Percentiles rank a stretch among this genome's conserved stretches.
Conservation (phyloP, 2,797 vertebrate genomes). For the Hoplostethus mediterraneus region DNA sequence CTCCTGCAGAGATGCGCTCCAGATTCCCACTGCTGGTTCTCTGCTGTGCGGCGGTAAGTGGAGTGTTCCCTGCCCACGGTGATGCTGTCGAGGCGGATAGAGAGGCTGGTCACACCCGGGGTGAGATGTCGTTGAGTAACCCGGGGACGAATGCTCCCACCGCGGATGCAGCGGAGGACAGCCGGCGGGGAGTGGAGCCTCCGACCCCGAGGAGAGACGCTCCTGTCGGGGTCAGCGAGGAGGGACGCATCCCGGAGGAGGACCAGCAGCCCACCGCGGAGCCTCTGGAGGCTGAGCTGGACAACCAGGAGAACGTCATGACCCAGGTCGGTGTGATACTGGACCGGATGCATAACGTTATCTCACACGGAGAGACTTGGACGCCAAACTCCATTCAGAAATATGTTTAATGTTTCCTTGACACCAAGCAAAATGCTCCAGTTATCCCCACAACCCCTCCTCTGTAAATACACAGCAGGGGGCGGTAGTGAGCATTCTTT, state of each 20-base stretch:
- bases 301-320: conserved; percentile 92
- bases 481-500: no score
- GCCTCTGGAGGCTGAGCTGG: conserved; percentile 87
- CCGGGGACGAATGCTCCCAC: not conserved
- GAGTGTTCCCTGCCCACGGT: not conserved
- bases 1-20: conserved; percentile 47
- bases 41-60: conserved; percentile 19
- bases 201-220: not conserved
- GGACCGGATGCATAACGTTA: no score
- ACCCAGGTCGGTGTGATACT: conserved; percentile 85
- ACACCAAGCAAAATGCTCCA: no score
- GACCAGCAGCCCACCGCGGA: conserved; percentile 55
- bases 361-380: no score
- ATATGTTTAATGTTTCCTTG: no score
- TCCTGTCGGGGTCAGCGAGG: not conserved
- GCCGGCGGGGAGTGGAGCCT: not conserved
- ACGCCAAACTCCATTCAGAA: no score
- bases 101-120: not conserved
- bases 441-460: no score
- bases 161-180: not conserved
- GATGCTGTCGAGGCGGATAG: conserved; percentile 9
- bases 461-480: no score
- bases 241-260: not conserved
- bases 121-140: not conserved
- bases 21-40: conserved; percentile 20